Evolutionary conservation across 2,797 vertebrate species (phyloP).

Genomic region (Limosa lapponica): DNA sequence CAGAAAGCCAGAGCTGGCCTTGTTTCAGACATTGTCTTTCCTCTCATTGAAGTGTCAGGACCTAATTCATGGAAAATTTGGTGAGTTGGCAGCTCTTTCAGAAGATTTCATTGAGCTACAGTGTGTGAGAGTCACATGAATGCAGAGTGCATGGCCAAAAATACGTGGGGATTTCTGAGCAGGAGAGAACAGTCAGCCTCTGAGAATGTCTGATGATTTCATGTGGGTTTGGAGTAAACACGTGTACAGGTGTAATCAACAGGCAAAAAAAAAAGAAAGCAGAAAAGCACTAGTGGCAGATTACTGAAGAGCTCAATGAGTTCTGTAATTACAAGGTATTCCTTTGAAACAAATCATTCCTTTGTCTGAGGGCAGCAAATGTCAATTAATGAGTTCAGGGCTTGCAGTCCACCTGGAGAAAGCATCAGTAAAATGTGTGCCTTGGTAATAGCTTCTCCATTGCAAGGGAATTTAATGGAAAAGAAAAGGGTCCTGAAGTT

Average conservation of each 20-base stretch:
- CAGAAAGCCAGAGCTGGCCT: constrained; percentile 81
- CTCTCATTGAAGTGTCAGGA: constrained; percentile 86
- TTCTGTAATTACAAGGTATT: constrained; percentile 16
- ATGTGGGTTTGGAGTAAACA: constrained; percentile 63
- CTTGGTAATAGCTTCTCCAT: constrained; percentile 43
- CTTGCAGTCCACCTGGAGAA: constrained; percentile 62
- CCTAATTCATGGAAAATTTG: constrained; percentile 86
- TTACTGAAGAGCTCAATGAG: background rate
- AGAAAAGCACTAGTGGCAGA: background rate
- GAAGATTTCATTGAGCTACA: constrained; percentile 81
- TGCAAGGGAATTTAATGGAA: constrained; percentile 18
- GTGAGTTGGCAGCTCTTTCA: constrained; percentile 82
- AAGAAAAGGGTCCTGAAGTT: constrained; percentile 7
- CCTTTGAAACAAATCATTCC: constrained; percentile 42
- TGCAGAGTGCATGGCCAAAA: constrained; percentile 64
- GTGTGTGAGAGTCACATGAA: constrained; percentile 79
- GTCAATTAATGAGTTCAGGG: background rate
- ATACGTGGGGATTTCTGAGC: constrained; percentile 64
- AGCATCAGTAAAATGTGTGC: constrained; percentile 23
- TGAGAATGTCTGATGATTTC: constrained; percentile 66
- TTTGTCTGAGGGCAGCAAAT: background rate
- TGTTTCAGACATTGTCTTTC: constrained; percentile 86
- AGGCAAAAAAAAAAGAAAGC: background rate
- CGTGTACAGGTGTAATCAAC: constrained; percentile 73
- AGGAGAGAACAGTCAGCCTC: constrained; percentile 61